Conservation (phyloP, 2,113 vertebrate genomes). For the Rhinolophus ferrumequinum region DNA sequence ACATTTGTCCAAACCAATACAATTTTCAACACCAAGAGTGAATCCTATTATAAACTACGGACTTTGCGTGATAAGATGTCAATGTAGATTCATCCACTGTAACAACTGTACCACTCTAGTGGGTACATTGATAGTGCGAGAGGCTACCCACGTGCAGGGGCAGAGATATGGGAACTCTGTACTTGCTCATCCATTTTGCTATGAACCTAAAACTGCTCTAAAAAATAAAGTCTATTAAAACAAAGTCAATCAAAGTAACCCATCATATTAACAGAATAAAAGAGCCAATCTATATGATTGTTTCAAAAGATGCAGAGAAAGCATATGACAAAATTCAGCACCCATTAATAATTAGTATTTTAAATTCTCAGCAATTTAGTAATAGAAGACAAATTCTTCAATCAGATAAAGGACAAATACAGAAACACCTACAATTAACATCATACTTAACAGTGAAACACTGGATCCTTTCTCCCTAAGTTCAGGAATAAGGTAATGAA, state of each 20-base stretch:
- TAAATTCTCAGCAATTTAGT: background rate
- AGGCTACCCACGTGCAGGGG: background rate
- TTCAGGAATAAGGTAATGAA: background rate
- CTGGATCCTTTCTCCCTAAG: background rate
- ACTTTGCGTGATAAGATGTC: background rate
- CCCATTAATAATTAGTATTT: background rate
- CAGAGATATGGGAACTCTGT: background rate
- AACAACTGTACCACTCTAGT: background rate
- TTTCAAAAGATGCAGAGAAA: background rate
- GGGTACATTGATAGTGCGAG: background rate
- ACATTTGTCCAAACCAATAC: background rate
- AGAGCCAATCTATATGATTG: background rate
- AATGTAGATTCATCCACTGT: background rate
- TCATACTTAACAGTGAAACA: background rate
- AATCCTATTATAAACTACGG: background rate
- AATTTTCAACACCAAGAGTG: background rate
- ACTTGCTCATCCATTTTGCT: background rate
- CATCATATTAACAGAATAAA: background rate
- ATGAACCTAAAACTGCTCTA: background rate
- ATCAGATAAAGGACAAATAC: background rate
- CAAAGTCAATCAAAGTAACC: background rate
- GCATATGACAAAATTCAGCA: background rate
- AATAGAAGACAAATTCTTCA: conserved; percentile 12
- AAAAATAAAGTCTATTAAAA: background rate
- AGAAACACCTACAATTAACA: background rate